Percentiles rank a stretch among this genome's conserved stretches.
Conservation (phyloP, 2,888 invertebrate species). For the Sminthurides aquaticus region DNA sequence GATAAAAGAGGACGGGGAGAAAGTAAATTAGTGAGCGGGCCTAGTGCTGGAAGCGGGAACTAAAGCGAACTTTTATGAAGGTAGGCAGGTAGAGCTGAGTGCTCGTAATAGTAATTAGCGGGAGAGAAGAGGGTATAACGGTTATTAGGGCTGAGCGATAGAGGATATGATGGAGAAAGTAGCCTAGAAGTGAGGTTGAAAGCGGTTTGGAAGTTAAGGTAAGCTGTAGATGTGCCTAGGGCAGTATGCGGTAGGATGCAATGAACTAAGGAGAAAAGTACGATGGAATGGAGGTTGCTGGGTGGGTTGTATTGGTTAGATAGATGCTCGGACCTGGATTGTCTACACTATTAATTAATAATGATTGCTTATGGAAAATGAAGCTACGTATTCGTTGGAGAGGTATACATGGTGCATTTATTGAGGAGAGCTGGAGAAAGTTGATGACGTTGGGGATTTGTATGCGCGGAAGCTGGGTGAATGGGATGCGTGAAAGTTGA, state of each 20-base stretch:
- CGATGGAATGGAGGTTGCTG: no score
- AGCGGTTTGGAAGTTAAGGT: no score
- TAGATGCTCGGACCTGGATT: no score
- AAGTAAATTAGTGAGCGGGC: background rate
- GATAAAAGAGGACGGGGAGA: background rate
- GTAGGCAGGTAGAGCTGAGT: background rate
- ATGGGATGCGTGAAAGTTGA: background rate
- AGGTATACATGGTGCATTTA: background rate
- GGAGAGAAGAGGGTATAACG: background rate
- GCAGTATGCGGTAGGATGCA: no score
- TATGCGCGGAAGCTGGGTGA: background rate
- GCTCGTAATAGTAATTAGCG: background rate
- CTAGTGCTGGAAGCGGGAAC: background rate
- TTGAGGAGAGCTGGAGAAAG: background rate
- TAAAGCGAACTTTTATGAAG: background rate
- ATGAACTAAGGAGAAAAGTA: no score
- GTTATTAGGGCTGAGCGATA: background rate
- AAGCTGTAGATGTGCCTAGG: no score
- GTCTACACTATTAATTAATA: background rate
- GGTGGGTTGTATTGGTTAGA: no score
- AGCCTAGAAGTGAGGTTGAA: background rate
- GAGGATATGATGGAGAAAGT: background rate
- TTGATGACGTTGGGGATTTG: background rate
- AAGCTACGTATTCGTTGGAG: background rate
- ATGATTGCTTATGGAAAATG: background rate